Evolutionary conservation across 2,113 vertebrate species (phyloP).

Genomic region (Trichomycterus rosablanca): DNA sequence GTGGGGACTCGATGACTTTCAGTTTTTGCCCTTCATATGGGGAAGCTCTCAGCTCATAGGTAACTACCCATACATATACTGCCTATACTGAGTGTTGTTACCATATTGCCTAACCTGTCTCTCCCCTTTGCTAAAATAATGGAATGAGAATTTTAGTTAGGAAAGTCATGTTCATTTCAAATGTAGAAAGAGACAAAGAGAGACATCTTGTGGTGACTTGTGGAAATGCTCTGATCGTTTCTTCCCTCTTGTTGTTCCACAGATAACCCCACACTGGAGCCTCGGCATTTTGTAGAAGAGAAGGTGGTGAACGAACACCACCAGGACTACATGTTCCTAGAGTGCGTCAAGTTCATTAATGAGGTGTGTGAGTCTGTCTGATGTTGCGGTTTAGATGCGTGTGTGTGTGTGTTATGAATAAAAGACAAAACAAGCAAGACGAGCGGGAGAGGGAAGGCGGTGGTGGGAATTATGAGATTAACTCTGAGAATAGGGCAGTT

Average conservation of each 20-base stretch:
- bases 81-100: no score
- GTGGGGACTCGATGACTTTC: conserved; percentile 97
- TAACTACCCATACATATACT: conserved; percentile 39
- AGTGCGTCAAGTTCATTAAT: conserved; percentile 92
- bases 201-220: conserved; percentile 44
- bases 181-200: conserved; percentile 1
- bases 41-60: conserved; percentile 92
- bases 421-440: conserved; percentile 8
- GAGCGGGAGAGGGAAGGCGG: background rate
- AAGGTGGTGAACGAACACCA: conserved; percentile 86
- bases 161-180: background rate
- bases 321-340: conserved; percentile 93
- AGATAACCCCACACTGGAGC: conserved; percentile 88
- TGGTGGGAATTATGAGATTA: conserved; percentile 8
- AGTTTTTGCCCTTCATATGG: conserved; percentile 97
- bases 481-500: background rate
- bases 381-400: no score
- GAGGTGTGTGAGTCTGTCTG: conserved; percentile 69
- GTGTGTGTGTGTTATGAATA: background rate
- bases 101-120: no score
- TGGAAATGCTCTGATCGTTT: conserved; percentile 18
- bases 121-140: background rate
- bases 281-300: conserved; percentile 88
- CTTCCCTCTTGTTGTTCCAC: conserved; percentile 12
- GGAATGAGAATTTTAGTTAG: no score